Evolutionary conservation across 2,888 invertebrate species (phyloP), one percentile per base, ranked within the genome.

Genomic region (Lutraria lutraria): DNA sequence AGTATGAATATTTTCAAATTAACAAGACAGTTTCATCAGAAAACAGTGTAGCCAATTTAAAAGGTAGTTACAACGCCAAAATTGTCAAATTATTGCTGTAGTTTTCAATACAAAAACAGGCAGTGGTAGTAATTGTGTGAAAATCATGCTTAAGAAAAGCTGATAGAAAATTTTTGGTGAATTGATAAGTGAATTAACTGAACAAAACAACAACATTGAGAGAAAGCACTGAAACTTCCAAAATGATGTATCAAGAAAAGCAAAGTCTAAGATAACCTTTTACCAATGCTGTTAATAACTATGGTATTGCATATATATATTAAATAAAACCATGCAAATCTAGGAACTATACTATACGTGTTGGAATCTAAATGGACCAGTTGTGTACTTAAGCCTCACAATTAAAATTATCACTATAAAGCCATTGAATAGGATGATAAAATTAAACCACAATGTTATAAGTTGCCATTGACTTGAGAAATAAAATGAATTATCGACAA

Each of bases 21-120:
- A 76, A 76, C 76, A 34, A 34, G 76, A 76, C 34, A 76, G 34
- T 76, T 31, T 34, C 76, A 31, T 31, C 76, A 76, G 13, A 31
- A 68, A 68, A 34, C 31, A 76, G 76, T 76, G 76, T 76, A 76
- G 76, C 76, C 76, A 76, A 76, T 76, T 76, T 76, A 76, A 76
- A 76, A 31, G 15, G 34, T 34, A 76, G 19, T 76, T 34, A 8
- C 31, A 6, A 76, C 13, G 76, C 76, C 31, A 76, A 76, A 76
- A 31, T 76, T 76, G 31, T 34, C 76, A 34, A 15, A 31, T 76
- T 34, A 76, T 31, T 31, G 19, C 76, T 31, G 76, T 31, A 76
- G 76, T 31, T 21, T 25, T 12, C 1, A 21, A 0, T 21, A 16
- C 15, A 25, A 76, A 76, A 34, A 34, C 76, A 34, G 76, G 34